Evolutionary conservation across 2,113 vertebrate genomes (phyloP), one percentile per base, ranked within the genome.

Genomic region (Eretmochelys imbricata): DNA sequence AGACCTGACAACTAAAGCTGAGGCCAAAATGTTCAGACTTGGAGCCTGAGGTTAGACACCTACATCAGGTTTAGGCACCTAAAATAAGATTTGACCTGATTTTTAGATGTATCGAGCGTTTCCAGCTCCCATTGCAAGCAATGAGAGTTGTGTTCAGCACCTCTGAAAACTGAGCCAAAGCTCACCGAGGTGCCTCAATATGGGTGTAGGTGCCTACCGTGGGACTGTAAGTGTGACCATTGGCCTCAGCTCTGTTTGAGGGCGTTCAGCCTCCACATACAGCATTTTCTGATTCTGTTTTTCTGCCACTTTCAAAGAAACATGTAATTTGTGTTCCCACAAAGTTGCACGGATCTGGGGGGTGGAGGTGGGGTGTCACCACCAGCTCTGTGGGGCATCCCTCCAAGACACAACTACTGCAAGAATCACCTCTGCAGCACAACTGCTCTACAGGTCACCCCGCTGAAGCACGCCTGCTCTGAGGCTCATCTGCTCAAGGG

Each of bases 231-330:
- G 4, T 62, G 38, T 42, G 65, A 24, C 10, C 50, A 90, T 92
- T 95, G 92, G 25, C 72, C 46, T 79, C 75, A 19, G n/a, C 16
- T 89, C n/a, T 92, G 72, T 93, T 91, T 62, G 78, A 82, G 72
- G 8, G 10, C 6, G 93, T 38, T 80, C 81, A 79, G 42, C 76
- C 59, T 89, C 42, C 80, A 80, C 1, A 3, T 5, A 51, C 38
- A 42, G 29, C n/a, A 11, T 85, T 93, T 93, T 91, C 76, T 72
- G 82, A 94, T 42, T 46, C 75, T 82, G 86, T 81, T 93, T 94
- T 93, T 85, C 20, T 81, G 35, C 35, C 31, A 38, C 46, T 50
- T 42, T 88, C 57, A 53, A 25, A 50, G 25, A 76, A 42, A 22
- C 17, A 51, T 65, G 20, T 1, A 57, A 42, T 51, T 20, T 42